A percentile compares a stretch with the other conserved stretches of the same genome.
phyloP scores from a whole-genome alignment of 2,888 invertebrate species.

The Polymixis lichenea region DNA sequence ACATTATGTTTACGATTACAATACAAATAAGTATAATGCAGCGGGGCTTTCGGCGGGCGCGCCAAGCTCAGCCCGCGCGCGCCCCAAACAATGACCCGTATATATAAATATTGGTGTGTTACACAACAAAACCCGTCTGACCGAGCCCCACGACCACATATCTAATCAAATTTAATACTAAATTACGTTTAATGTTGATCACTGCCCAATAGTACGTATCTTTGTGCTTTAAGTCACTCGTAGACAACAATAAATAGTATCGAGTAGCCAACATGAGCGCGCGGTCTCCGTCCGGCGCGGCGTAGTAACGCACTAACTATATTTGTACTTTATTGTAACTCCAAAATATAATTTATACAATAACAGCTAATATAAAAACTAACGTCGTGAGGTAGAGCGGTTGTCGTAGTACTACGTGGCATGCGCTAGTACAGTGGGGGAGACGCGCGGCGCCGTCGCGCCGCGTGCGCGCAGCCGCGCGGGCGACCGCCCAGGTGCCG shows the following conservation, averaged over 20 bases:
- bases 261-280: slow-evolving; percentile 81
- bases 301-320: slow-evolving; percentile 76
- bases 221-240: slow-evolving; percentile 89
- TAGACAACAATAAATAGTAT: slow-evolving; percentile 87
- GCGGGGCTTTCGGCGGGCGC: slow-evolving; percentile 73
- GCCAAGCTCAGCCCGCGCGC: slow-evolving; percentile 80
- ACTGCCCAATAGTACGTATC: slow-evolving; percentile 91
- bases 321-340: slow-evolving; percentile 88
- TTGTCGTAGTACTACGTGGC: slow-evolving; percentile 79
- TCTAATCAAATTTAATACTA: slow-evolving; percentile 89
- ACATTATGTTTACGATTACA: slow-evolving; percentile 84
- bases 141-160: slow-evolving; percentile 84
- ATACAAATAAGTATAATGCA: slow-evolving; percentile 84
- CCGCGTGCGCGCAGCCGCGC: slow-evolving; percentile 34
- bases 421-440: slow-evolving; percentile 70
- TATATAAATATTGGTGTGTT: slow-evolving; percentile 87
- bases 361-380: slow-evolving; percentile 89
- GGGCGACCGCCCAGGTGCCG: slow-evolving; percentile 45
- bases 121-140: slow-evolving; percentile 84
- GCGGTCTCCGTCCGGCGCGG: slow-evolving; percentile 84
- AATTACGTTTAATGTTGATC: slow-evolving; percentile 90
- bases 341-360: slow-evolving; percentile 89
- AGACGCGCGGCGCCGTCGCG: slow-evolving; percentile 55
- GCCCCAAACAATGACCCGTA: slow-evolving; percentile 88
- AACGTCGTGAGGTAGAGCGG: slow-evolving; percentile 88